A percentile compares a stretch with the other conserved stretches of the same genome.
Evolutionary conservation across 2,797 vertebrate genomes (phyloP).

Genomic region (Darevskia nairensis): DNA sequence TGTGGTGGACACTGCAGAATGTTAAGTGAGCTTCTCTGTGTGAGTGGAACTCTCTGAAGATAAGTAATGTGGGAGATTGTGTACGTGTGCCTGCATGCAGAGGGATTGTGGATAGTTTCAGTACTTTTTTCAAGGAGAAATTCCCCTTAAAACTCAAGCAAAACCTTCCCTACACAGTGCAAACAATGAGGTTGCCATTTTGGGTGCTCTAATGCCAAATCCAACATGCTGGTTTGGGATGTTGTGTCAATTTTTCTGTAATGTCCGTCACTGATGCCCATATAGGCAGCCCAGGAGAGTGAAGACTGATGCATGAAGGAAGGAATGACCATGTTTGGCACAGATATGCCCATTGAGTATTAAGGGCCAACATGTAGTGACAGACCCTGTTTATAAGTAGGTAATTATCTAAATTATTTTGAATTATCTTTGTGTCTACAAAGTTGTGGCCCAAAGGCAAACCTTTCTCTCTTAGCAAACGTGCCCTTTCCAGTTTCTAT

Average conservation of each 20-base stretch:
- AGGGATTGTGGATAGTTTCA: conserved; percentile 22
- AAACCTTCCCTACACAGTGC: neutral
- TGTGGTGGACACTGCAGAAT: conserved; percentile 6
- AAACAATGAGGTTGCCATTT: conserved; percentile 1
- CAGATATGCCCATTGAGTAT: neutral
- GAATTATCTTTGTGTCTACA: conserved; percentile 29
- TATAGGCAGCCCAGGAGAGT: conserved; percentile 13
- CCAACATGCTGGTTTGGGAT: neutral
- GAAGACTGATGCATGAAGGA: neutral
- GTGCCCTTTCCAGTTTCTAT: neutral
- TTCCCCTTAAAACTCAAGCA: conserved; percentile 31
- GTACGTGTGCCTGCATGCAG: accelerated
- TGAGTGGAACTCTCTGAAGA: neutral
- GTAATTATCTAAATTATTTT: neutral
- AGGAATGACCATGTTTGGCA: neutral
- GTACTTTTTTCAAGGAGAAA: conserved; percentile 8
- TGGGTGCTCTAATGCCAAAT: neutral
- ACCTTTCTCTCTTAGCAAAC: neutral
- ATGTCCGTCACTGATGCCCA: neutral
- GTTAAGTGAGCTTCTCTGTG: conserved; percentile 41
- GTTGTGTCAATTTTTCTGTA: conserved; percentile 1
- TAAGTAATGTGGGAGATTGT: neutral
- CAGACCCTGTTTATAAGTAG: neutral
- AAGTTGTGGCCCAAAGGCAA: neutral
- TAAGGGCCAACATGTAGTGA: neutral